These are phyloP conservation scores for Meandrusa payeni DNA, from an alignment of 2,888 invertebrate species.

Conservation along the genomic window DNA sequence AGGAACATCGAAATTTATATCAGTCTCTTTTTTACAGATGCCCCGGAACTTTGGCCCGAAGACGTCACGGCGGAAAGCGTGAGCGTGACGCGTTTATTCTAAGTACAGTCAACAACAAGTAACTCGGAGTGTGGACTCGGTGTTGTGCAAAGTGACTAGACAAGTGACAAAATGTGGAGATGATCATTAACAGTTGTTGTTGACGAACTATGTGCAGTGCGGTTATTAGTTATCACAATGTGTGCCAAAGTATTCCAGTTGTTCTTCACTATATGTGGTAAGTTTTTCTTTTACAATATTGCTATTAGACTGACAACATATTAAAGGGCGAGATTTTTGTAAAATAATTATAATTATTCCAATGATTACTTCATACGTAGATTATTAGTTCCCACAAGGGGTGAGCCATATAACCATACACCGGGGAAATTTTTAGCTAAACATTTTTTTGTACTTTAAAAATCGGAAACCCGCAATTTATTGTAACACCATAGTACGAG, in stretches of 20 bases:
- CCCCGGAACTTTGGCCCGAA: not conserved
- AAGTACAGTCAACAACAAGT: constrained; percentile 2
- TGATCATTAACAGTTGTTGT: constrained; percentile 42
- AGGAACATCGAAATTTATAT: not conserved
- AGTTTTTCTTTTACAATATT: constrained; percentile 35
- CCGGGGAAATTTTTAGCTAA: too few species aligned
- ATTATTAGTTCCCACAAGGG: too few species aligned
- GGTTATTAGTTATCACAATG: constrained; percentile 49
- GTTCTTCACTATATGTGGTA: constrained; percentile 55
- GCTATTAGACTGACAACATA: too few species aligned
- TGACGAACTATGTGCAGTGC: constrained; percentile 57
- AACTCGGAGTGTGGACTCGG: not conserved
- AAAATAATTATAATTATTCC: too few species aligned
- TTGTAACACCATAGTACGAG: too few species aligned
- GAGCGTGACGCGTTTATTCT: not conserved
- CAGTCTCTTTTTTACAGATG: constrained; percentile 14
- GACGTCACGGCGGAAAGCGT: not conserved
- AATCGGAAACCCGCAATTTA: too few species aligned
- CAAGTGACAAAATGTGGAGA: constrained; percentile 49
- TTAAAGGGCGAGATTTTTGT: too few species aligned
- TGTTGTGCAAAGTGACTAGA: constrained; percentile 14
- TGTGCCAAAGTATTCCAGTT: constrained; percentile 55
- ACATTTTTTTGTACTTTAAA: too few species aligned
- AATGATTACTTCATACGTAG: too few species aligned
- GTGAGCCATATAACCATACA: too few species aligned